Conservation (phyloP, 2,113 vertebrate genomes). For the Caretta caretta region DNA sequence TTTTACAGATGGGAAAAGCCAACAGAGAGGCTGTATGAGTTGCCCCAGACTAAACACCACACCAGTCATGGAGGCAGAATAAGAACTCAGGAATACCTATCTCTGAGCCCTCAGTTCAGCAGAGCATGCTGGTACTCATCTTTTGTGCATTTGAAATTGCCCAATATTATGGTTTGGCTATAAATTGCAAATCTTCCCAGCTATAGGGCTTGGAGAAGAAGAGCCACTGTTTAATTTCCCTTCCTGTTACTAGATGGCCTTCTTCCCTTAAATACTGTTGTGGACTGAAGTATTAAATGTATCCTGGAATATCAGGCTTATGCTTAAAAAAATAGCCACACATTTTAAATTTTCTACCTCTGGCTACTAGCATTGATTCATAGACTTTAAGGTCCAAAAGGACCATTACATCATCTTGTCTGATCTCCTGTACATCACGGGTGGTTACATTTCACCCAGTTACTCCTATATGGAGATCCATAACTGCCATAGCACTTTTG, state of each 20-base stretch:
- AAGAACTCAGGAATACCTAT: background rate
- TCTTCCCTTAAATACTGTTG: background rate
- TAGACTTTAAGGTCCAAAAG: background rate
- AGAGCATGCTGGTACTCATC: background rate
- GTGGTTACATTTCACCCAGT: background rate
- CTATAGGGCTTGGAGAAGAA: background rate
- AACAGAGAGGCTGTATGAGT: background rate
- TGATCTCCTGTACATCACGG: background rate
- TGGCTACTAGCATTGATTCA: slow-evolving; percentile 15
- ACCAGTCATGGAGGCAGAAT: background rate
- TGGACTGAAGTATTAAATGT: background rate
- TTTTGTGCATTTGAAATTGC: background rate
- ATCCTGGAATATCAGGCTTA: background rate
- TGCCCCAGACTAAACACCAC: rapidly evolving
- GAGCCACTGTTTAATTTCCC: background rate
- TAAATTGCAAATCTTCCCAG: background rate
- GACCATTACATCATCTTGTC: background rate
- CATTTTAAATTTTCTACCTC: background rate
- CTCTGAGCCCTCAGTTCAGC: background rate
- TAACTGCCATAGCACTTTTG: slow-evolving; percentile 17
- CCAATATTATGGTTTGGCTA: background rate
- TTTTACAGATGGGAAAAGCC: background rate
- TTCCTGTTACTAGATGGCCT: background rate
- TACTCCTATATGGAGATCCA: background rate
- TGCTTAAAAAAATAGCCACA: background rate